Percentiles rank a stretch among this genome's conserved stretches.
These are phyloP conservation scores for Himalopsyche tibetana DNA, from an alignment of 2,888 invertebrate genomes.

Conservation along the genomic window DNA sequence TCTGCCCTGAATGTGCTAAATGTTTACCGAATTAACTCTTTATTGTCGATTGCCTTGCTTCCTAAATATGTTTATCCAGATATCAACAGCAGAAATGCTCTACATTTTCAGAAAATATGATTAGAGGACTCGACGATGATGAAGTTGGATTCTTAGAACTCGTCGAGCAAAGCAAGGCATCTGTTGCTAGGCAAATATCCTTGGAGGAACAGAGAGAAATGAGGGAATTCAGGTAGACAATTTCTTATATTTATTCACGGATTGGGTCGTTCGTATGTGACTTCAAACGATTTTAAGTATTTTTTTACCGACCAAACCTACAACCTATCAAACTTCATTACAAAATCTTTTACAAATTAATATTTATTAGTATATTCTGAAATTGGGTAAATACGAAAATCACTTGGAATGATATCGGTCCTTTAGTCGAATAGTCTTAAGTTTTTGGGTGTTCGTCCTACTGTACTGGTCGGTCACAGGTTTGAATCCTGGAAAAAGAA, in stretches of 20 bases:
- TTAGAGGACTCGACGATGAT: conserved; percentile 95
- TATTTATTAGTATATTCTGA: too few species aligned
- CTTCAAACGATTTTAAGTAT: neutral
- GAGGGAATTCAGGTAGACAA: conserved; percentile 84
- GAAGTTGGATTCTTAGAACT: conserved; percentile 96
- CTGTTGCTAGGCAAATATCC: conserved; percentile 89
- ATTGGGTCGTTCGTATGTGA: neutral
- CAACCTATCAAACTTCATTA: too few species aligned
- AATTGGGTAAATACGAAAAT: neutral
- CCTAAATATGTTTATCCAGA: too few species aligned
- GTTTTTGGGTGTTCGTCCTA: too few species aligned
- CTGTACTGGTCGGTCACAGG: too few species aligned
- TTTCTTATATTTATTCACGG: neutral
- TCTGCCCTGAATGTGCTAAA: too few species aligned
- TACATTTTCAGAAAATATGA: conserved; percentile 83
- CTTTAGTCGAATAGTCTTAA: neutral
- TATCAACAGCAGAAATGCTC: too few species aligned
- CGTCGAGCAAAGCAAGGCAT: conserved; percentile 90
- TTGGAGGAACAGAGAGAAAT: conserved; percentile 91
- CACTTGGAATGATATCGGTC: neutral
- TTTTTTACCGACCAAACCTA: too few species aligned
- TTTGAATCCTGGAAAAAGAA: too few species aligned
- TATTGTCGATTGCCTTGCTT: too few species aligned
- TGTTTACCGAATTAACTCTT: too few species aligned
- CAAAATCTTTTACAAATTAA: too few species aligned